Evolutionary conservation across 2,113 vertebrate species (phyloP).

Genomic region (Dromiciops gliroides): DNA sequence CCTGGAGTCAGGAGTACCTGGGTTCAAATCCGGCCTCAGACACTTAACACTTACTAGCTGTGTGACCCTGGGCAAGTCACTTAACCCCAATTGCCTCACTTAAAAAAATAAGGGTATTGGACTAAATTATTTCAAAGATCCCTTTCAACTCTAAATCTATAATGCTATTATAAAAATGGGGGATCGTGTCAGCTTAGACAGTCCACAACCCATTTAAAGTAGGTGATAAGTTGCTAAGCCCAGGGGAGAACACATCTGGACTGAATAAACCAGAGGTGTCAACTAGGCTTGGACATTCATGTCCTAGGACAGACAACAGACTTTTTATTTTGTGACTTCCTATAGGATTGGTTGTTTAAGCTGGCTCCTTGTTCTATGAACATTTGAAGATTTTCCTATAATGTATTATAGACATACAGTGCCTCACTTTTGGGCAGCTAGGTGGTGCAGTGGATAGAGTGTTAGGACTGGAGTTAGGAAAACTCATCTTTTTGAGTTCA

Average conservation of each 20-base stretch:
- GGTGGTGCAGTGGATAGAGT: not conserved
- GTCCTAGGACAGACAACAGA: not conserved
- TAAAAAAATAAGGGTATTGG: not conserved
- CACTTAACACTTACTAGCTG: too few relatives aligned
- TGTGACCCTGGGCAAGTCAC: too few relatives aligned
- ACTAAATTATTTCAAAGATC: not conserved
- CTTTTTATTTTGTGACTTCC: not conserved
- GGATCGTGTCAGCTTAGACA: not conserved
- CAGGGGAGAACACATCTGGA: not conserved
- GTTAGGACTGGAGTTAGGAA: not conserved
- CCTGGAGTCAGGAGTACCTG: too few relatives aligned
- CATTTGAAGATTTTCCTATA: not conserved
- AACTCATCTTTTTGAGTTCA: not conserved
- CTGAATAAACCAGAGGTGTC: not conserved
- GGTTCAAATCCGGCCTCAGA: too few relatives aligned
- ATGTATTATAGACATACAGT: not conserved
- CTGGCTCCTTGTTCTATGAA: not conserved
- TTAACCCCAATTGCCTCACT: too few relatives aligned
- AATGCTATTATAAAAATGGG: not conserved
- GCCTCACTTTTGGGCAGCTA: not conserved
- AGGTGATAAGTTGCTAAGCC: not conserved
- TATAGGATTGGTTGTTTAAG: not conserved
- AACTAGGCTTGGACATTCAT: not conserved
- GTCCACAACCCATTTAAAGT: not conserved
- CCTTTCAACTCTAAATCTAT: not conserved